These are phyloP conservation scores for Motacilla tschutschensis DNA, from an alignment of 2,113 vertebrate genomes.

Conservation along the genomic window DNA sequence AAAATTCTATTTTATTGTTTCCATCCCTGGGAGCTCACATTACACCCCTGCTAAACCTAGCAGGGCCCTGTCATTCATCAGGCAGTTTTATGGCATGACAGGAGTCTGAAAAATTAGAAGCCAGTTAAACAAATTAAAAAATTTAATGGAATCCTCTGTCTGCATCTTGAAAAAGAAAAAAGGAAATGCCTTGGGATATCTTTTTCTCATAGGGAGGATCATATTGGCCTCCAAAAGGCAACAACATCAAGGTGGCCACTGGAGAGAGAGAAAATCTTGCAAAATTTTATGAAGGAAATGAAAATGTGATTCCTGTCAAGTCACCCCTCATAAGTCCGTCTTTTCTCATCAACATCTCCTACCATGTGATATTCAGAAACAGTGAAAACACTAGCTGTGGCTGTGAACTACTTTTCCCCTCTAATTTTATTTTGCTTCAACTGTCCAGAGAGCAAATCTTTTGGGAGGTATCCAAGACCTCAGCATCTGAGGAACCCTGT, in stretches of 20 bases:
- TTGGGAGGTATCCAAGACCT: conserved; percentile 28
- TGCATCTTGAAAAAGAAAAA: neutral
- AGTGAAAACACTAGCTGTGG: neutral
- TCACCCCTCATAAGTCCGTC: neutral
- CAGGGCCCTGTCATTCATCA: conserved; percentile 28
- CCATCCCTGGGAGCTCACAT: conserved; percentile 38
- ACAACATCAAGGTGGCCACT: neutral
- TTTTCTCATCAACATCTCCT: neutral
- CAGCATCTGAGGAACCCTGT: neutral
- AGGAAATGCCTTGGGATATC: neutral
- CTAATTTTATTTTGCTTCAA: neutral
- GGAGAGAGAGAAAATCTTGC: neutral
- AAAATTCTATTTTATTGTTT: conserved; percentile 64
- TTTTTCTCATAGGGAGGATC: neutral
- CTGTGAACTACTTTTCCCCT: neutral
- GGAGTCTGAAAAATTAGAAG: conserved; percentile 21
- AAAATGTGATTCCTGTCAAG: conserved; percentile 38
- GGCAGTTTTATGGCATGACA: neutral
- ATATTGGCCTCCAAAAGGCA: neutral
- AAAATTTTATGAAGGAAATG: conserved; percentile 24
- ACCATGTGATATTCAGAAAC: neutral
- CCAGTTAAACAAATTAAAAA: conserved; percentile 21
- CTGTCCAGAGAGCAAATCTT: conserved; percentile 29
- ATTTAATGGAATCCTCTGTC: neutral
- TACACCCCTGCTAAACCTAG: neutral